Evolutionary conservation across 2,797 vertebrate species (phyloP).

Genomic region (Astyanax mexicanus): DNA sequence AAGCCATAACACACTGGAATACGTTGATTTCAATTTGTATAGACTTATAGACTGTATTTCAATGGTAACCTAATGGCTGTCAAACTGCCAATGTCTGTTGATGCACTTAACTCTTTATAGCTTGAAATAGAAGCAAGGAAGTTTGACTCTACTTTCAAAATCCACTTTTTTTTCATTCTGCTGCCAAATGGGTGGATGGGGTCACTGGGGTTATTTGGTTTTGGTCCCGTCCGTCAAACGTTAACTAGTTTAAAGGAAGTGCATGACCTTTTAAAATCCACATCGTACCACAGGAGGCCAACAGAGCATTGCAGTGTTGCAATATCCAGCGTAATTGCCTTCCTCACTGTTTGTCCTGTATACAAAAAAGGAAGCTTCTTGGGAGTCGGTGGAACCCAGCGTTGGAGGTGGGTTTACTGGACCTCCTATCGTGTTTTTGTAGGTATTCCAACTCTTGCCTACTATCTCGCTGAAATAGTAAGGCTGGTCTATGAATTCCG

Average conservation of each 20-base stretch:
- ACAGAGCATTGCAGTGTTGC: constrained; percentile 6
- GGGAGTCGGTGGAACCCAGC: background rate
- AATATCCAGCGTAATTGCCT: background rate
- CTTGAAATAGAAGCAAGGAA: constrained; percentile 11
- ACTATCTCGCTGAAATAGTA: background rate
- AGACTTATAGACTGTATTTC: constrained; percentile 26
- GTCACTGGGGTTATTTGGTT: constrained; percentile 18
- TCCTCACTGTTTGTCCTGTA: constrained; percentile 4
- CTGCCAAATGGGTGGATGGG: constrained; percentile 36
- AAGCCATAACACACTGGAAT: constrained; percentile 52
- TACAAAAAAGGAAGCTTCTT: background rate
- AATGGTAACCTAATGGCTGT: constrained; percentile 33
- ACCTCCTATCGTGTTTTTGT: background rate
- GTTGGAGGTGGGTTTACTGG: background rate
- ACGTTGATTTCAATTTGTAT: constrained; percentile 32
- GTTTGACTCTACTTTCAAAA: constrained; percentile 31
- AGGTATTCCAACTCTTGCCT: background rate
- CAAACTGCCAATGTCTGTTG: constrained; percentile 35
- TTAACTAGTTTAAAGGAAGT: constrained; percentile 40
- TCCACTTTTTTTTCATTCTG: too few relatives aligned
- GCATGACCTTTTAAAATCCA: constrained; percentile 32
- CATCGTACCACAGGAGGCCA: constrained; percentile 23
- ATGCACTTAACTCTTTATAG: constrained; percentile 17
- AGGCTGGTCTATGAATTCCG: background rate
- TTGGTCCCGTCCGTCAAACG: constrained; percentile 32